phyloP scores from a whole-genome alignment of 2,113 vertebrate genomes.

The Trematocara macrostoma region DNA sequence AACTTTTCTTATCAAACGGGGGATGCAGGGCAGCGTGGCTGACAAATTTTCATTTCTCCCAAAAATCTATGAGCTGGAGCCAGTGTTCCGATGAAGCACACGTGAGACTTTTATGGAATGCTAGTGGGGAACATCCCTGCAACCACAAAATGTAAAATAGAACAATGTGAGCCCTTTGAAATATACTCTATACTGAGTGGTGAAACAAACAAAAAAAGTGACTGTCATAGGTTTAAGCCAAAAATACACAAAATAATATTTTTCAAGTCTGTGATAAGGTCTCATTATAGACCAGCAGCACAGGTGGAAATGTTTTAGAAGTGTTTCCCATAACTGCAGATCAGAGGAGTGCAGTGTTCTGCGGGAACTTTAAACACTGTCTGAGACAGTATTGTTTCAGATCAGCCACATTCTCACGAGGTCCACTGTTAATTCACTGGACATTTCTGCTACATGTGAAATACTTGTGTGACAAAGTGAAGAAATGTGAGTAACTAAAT shows the following conservation, averaged over 20 bases:
- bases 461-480: neutral
- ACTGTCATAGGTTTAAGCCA: neutral
- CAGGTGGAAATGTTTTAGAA: neutral
- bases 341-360: neutral
- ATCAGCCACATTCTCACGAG: neutral
- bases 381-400: neutral
- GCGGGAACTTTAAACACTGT: neutral
- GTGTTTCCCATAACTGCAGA: neutral
- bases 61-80: neutral
- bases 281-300: neutral
- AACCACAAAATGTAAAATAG: neutral
- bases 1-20: constrained; percentile 21
- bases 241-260: neutral
- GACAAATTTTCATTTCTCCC: neutral
- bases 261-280: neutral
- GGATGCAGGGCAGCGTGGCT: neutral
- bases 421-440: neutral
- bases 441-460: neutral
- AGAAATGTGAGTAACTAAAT: neutral
- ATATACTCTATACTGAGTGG: neutral
- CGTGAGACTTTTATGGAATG: neutral
- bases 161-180: neutral
- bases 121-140: neutral
- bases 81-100: neutral
- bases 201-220: neutral